Conservation (phyloP, 2,113 vertebrate species). For the Copsychus sechellarum region DNA sequence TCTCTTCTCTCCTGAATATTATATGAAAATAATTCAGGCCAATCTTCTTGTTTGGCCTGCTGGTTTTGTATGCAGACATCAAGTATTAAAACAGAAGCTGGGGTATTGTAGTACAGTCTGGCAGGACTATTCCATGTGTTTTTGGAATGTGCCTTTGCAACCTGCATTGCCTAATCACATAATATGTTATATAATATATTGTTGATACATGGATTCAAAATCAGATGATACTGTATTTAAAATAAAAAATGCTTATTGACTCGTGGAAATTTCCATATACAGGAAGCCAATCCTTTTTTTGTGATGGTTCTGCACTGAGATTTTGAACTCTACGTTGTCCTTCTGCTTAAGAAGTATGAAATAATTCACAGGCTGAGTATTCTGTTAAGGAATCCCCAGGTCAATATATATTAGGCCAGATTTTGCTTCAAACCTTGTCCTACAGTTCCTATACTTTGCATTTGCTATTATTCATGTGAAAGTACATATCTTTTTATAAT, state of each 20-base stretch:
- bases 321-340: background rate
- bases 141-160: background rate
- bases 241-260: background rate
- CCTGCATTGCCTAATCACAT: background rate
- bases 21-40: background rate
- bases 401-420: background rate
- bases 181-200: background rate
- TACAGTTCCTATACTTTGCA: background rate
- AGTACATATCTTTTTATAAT: background rate
- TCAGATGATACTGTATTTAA: background rate
- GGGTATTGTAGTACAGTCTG: background rate
- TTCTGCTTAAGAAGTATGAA: background rate
- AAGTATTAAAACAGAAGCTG: background rate
- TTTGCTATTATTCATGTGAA: background rate
- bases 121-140: background rate
- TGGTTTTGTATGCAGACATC: background rate
- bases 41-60: background rate
- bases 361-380: background rate
- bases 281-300: background rate
- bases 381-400: background rate
- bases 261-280: background rate
- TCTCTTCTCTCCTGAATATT: background rate
- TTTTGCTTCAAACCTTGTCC: background rate
- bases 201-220: background rate
- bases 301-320: background rate